Conservation (phyloP, 2,113 vertebrate species). For the Sapayoa aenigma region DNA sequence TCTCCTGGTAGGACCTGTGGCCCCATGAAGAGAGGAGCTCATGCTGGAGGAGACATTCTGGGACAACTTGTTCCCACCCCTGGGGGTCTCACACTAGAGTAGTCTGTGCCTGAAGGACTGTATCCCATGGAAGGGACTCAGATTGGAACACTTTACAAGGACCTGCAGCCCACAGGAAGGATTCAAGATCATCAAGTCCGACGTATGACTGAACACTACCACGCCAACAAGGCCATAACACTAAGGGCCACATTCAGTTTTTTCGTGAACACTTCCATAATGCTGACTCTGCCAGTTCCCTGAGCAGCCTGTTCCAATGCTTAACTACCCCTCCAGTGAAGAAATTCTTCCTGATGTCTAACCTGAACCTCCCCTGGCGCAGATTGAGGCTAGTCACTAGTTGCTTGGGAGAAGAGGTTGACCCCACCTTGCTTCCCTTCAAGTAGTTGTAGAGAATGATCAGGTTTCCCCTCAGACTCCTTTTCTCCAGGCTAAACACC, state of each 20-base stretch:
- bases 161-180: neutral
- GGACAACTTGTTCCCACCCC: accelerated
- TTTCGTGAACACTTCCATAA: neutral
- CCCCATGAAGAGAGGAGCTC: neutral
- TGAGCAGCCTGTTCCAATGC: neutral
- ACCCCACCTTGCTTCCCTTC: neutral
- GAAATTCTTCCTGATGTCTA: neutral
- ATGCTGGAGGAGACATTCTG: accelerated
- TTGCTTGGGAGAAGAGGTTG: neutral
- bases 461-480: neutral
- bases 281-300: accelerated
- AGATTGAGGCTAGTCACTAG: neutral
- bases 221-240: neutral
- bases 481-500: neutral
- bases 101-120: neutral
- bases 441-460: neutral
- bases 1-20: neutral
- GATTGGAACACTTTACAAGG: neutral
- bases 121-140: accelerated
- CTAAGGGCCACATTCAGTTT: neutral
- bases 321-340: neutral
- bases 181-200: neutral
- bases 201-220: neutral
- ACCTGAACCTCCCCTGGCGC: neutral
- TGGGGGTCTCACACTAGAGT: neutral